phyloP scores from a whole-genome alignment of 2,797 vertebrate species.

The Enteromius radiatus region DNA sequence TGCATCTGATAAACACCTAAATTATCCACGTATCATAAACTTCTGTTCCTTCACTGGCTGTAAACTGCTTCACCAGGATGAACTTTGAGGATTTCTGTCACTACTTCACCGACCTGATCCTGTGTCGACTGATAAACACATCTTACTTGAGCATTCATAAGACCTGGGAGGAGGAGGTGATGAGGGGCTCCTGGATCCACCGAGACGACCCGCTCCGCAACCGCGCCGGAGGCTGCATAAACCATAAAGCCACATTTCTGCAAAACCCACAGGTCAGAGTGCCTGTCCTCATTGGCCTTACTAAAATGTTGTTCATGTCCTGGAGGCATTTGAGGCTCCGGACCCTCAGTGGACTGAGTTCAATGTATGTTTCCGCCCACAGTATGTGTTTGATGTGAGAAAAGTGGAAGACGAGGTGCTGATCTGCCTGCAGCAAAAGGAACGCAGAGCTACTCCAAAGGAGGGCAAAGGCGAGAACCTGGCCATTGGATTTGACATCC shows the following conservation, averaged over 20 bases:
- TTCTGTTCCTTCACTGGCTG: constrained; percentile 5
- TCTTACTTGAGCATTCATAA: constrained; percentile 95
- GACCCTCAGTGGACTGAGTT: background rate
- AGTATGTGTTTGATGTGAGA: constrained; percentile 93
- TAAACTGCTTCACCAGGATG: constrained; percentile 76
- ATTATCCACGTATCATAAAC: background rate
- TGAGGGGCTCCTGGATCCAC: constrained; percentile 79
- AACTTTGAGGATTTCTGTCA: constrained; percentile 90
- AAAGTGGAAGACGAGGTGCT: constrained; percentile 91
- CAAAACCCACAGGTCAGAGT: constrained; percentile 91
- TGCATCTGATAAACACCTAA: constrained; percentile 16
- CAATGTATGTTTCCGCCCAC: background rate
- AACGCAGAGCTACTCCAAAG: constrained; percentile 83
- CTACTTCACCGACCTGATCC: constrained; percentile 92
- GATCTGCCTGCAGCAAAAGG: constrained; percentile 92
- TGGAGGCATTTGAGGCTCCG: background rate
- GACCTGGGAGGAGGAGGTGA: constrained; percentile 93
- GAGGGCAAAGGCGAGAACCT: constrained; percentile 92
- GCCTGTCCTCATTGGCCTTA: background rate
- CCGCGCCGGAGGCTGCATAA: constrained; percentile 90
- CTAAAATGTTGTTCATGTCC: background rate
- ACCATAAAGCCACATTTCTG: constrained; percentile 88
- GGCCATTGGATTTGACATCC: constrained; percentile 94
- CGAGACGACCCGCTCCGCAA: constrained; percentile 83
- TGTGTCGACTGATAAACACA: constrained; percentile 95